Percentiles rank a stretch among this genome's conserved stretches.
Conservation (phyloP, 2,113 vertebrate species). For the Procavia capensis region DNA sequence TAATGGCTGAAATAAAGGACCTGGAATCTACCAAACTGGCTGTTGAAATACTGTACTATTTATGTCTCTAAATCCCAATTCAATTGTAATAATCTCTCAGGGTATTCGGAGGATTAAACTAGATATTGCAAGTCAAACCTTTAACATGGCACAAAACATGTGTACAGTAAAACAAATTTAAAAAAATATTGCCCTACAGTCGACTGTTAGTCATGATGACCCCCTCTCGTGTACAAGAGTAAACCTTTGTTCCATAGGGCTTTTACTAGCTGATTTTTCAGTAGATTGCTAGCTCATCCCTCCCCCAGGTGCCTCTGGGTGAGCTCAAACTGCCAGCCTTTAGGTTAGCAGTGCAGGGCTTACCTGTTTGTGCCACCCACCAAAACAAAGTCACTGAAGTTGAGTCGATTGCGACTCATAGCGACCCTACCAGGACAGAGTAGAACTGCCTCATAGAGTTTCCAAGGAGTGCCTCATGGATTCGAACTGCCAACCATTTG, state of each 20-base stretch:
- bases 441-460: too few relatives aligned
- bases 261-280: background rate
- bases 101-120: background rate
- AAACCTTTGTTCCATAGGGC: too few relatives aligned
- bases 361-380: too few relatives aligned
- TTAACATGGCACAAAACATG: background rate
- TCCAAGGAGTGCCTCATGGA: too few relatives aligned
- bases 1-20: background rate
- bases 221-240: background rate
- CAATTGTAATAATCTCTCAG: background rate
- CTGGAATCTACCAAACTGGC: background rate
- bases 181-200: background rate
- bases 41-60: background rate
- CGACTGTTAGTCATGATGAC: background rate
- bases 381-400: too few relatives aligned
- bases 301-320: background rate
- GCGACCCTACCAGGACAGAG: too few relatives aligned
- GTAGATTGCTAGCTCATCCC: background rate
- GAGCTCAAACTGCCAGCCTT: background rate
- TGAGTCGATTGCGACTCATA: too few relatives aligned
- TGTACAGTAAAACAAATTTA: background rate
- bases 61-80: background rate
- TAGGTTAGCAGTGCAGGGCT: too few relatives aligned
- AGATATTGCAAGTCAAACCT: background rate
- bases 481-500: too few relatives aligned